Conservation (phyloP, 2,113 vertebrate species). For the Rana temporaria region DNA sequence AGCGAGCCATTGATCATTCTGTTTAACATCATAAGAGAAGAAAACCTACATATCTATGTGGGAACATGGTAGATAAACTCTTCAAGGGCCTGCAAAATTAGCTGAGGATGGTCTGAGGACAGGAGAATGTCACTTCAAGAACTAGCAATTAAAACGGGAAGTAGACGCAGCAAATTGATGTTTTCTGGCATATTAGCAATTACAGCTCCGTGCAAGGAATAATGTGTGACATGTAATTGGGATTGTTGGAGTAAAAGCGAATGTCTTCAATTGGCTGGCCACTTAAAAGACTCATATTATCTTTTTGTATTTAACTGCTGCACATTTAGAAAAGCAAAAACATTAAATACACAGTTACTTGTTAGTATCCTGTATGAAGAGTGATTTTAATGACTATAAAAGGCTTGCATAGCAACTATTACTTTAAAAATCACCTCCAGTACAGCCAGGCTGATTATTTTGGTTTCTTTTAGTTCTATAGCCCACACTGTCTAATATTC, state of each 20-base stretch:
- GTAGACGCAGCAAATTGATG: slow-evolving; percentile 50
- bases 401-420: background rate
- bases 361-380: background rate
- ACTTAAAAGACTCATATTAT: slow-evolving; percentile 20
- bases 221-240: slow-evolving; percentile 43
- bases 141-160: slow-evolving; percentile 49
- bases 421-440: background rate
- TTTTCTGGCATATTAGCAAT: slow-evolving; percentile 54
- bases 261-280: background rate
- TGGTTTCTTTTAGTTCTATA: no score
- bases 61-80: slow-evolving; percentile 22
- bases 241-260: slow-evolving; percentile 28
- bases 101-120: slow-evolving; percentile 37
- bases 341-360: background rate
- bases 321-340: background rate
- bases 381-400: background rate
- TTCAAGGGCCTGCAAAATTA: slow-evolving; percentile 47
- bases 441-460: no score
- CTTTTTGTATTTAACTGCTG: slow-evolving; percentile 23
- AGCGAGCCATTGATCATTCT: slow-evolving; percentile 18
- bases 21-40: slow-evolving; percentile 6
- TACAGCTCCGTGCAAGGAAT: slow-evolving; percentile 38
- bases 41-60: background rate
- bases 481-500: no score
- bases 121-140: slow-evolving; percentile 48